Percentiles rank a stretch among this genome's conserved stretches.
phyloP scores from a whole-genome alignment of 2,888 invertebrate species.

The Helobdella robusta region DNA sequence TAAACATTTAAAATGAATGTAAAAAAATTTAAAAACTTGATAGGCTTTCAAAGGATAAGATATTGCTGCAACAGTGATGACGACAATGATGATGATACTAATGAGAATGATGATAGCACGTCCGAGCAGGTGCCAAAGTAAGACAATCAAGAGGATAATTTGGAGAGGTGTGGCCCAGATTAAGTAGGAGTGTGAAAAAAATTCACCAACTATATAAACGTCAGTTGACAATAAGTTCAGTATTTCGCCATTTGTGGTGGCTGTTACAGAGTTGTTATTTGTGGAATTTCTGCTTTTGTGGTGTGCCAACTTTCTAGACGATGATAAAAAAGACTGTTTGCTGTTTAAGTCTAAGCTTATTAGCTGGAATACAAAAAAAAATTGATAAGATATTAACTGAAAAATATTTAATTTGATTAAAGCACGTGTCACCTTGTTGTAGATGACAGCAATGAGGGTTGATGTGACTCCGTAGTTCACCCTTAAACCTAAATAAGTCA shows the following conservation, averaged over 20 bases:
- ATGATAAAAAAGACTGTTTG: no score
- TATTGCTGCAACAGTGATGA: background rate
- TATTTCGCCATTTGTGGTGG: background rate
- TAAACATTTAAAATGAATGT: no score
- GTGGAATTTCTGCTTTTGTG: background rate
- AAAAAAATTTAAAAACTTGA: background rate
- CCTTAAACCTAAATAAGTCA: background rate
- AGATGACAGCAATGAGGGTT: background rate
- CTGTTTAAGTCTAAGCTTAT: no score
- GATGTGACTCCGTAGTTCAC: background rate
- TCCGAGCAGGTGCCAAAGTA: background rate
- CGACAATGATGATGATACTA: background rate
- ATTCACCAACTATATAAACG: background rate
- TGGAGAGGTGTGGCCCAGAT: constrained; percentile 14
- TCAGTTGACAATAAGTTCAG: constrained; percentile 9
- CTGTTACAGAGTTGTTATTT: background rate
- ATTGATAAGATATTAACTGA: no score
- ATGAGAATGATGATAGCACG: background rate
- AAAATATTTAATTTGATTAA: background rate
- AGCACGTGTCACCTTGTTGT: background rate
- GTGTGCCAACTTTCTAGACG: no score
- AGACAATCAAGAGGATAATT: background rate
- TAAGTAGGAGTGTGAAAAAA: background rate
- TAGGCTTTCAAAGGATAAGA: background rate
- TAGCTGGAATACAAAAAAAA: no score